These are phyloP conservation scores for Stratiomys singularior DNA, from an alignment of 2,888 invertebrate species.

Conservation along the genomic window DNA sequence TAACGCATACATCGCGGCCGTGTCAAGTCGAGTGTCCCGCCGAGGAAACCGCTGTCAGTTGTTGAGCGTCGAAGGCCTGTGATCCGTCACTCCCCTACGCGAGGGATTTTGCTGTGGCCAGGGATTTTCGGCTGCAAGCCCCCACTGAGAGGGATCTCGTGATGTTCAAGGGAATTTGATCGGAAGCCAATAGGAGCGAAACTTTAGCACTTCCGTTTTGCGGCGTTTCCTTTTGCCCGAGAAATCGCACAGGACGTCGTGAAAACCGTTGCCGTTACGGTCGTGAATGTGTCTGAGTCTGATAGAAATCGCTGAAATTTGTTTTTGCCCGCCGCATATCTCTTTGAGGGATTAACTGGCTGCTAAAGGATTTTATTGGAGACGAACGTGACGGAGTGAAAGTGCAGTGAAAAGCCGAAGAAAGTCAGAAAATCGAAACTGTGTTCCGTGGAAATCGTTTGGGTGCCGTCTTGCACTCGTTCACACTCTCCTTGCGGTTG, in stretches of 20 bases:
- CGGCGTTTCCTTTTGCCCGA: too few species aligned
- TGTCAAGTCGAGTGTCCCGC: neutral
- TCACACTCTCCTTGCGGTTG: neutral
- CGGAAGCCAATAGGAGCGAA: conserved; percentile 9
- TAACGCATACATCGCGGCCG: conserved; percentile 1
- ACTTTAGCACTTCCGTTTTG: conserved; percentile 20
- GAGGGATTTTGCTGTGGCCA: neutral
- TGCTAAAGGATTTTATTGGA: neutral
- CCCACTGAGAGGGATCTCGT: neutral
- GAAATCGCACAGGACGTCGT: neutral
- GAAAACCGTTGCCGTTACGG: neutral
- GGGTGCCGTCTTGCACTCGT: neutral
- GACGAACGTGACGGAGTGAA: neutral
- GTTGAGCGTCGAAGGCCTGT: neutral
- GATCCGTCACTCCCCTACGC: conserved; percentile 23
- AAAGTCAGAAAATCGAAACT: neutral
- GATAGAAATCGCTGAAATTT: too few species aligned
- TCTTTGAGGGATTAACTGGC: neutral
- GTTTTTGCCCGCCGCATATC: too few species aligned
- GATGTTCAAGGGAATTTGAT: conserved; percentile 14
- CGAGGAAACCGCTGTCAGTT: neutral
- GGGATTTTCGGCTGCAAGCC: neutral
- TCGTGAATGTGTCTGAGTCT: neutral
- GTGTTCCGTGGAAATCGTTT: conserved; percentile 8
- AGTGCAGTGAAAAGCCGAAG: conserved; percentile 17